Conservation (phyloP, 2,113 vertebrate species). For the Azemiops feae region DNA sequence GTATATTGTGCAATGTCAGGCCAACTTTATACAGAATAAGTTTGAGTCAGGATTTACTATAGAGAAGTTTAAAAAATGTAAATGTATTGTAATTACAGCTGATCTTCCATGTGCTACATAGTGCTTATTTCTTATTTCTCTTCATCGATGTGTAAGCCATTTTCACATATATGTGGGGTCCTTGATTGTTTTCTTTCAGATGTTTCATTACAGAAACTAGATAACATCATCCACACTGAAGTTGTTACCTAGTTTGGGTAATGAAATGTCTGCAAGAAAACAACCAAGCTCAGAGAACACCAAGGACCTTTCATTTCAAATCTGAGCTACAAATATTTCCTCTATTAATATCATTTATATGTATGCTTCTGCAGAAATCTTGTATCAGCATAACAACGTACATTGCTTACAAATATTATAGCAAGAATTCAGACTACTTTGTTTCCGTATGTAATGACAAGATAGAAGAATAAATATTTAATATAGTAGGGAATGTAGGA, state of each 20-base stretch:
- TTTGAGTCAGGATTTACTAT: background rate
- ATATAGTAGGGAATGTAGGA: background rate
- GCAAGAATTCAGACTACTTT: background rate
- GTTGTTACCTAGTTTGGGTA: background rate
- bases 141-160: background rate
- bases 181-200: background rate
- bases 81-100: background rate
- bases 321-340: no score
- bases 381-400: background rate
- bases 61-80: background rate
- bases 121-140: background rate
- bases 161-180: background rate
- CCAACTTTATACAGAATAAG: background rate
- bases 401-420: background rate
- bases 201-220: background rate
- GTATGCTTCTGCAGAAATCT: background rate
- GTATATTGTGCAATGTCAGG: background rate
- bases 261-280: background rate
- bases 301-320: no score
- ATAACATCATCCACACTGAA: background rate
- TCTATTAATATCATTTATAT: background rate
- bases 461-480: background rate
- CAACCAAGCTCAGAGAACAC: background rate
- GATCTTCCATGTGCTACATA: background rate
- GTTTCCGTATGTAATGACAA: background rate